Evolutionary conservation across 2,797 vertebrate species (phyloP), one percentile per base, ranked within the genome.

Genomic region (Cottoperca gobio): DNA sequence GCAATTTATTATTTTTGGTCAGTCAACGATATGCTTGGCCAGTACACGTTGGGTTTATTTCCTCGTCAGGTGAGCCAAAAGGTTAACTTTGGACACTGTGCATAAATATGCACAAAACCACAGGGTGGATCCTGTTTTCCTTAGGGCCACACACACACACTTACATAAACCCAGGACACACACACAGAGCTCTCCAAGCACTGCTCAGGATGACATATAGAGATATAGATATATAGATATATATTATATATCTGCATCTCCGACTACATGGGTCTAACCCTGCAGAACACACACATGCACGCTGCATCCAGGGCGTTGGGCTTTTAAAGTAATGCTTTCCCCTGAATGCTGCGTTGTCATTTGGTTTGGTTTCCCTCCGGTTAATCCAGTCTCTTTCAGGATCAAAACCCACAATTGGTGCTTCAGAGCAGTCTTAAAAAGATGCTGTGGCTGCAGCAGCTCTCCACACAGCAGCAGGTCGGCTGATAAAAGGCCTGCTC

Each of bases 401-500:
- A 86, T 79, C 49, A 81, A 70, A 57, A 60, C n/a, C 55, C 45
- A 75, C 76, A 65, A 65, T 53, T 49, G 53, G 68, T 78, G 54
- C 71, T 72, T 78, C 60, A 57, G 62, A 12, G 43, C 17, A 17
- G 61, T 63, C 55, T 82, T 67, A 33, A 70, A 45, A 61, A 37
- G 62, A 57, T 72, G 48, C 78, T 1, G 64, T 39, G 75, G 68
- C 81, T 48, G 76, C 63, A 53, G 82, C 59, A 65, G 78, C 66
- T 76, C 69, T 40, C 12, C 45, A 28, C 70, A 48, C 43, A 26
- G 46, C 80, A 70, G 83, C 62, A 23, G 71, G 83, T 68, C 37
- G 17, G 73, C 82, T 66, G 78, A 86, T 82, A 80, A 83, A 86
- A 84, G 71, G 67, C 70, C 9, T 62, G 23, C 73, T 61, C 86